Evolutionary conservation across 2,113 vertebrate genomes (phyloP).

Genomic region (Colossoma macropomum): DNA sequence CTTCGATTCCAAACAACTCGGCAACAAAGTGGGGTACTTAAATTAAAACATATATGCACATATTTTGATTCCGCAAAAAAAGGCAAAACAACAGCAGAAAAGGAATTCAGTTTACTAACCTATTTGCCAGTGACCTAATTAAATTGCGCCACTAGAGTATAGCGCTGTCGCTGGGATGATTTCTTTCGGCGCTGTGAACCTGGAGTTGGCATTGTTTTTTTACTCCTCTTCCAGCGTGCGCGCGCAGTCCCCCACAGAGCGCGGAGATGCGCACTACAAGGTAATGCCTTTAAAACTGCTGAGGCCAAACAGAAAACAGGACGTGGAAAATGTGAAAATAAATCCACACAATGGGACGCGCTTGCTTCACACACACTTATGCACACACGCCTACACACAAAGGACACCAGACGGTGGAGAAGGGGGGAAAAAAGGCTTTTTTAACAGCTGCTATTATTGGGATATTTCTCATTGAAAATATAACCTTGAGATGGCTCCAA

Average conservation of each 20-base stretch:
- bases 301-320: constrained; percentile 61
- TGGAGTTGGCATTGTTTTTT: constrained; percentile 47
- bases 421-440: constrained; percentile 35
- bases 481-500: constrained; percentile 55
- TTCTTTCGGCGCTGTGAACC: constrained; percentile 50
- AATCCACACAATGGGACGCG: constrained; percentile 59
- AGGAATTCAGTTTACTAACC: constrained; percentile 51
- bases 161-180: constrained; percentile 42
- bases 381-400: constrained; percentile 28
- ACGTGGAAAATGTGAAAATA: constrained; percentile 62
- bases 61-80: constrained; percentile 13
- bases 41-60: constrained; percentile 30
- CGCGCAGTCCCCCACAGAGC: constrained; percentile 52
- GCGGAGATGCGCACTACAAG: constrained; percentile 55
- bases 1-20: background rate
- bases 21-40: constrained; percentile 9
- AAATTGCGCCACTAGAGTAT: constrained; percentile 54
- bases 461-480: constrained; percentile 45
- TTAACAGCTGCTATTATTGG: constrained; percentile 58
- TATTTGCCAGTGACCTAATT: constrained; percentile 58
- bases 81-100: constrained; percentile 39
- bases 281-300: constrained; percentile 63
- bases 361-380: constrained; percentile 29
- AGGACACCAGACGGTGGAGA: constrained; percentile 30
- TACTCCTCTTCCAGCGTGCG: constrained; percentile 19